Base-by-base conservation (phyloP, 2,888 invertebrate species). In the Coenonympha arcania region DNA sequence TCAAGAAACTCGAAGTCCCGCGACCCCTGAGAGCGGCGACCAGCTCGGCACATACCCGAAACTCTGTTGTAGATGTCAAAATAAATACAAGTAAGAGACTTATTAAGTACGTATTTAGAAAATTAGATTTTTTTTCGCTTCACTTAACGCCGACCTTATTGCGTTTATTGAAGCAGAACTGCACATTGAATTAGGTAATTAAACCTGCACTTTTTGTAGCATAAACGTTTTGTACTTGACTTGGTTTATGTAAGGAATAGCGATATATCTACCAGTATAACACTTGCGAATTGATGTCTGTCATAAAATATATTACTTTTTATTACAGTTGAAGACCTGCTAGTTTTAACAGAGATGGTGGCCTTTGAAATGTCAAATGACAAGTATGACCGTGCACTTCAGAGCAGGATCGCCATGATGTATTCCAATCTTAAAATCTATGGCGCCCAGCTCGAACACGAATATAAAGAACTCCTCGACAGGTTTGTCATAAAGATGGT, bases 401-500 rank as follows among this genome's bases (percentile, higher is more conserved):
- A 91, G 68, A 90, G 91, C 71, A 92, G 91, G 69, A 92, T 95
- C 68, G 88, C 91, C 50, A 90, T 91, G 65, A 89, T 95, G 87
- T 92, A 93, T 73, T 91, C 92, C 71, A 93, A 93, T 76, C 86
- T 95, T 58, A 94, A 94, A 76, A 89, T 92, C 33, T 91, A 91
- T 73, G 92, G 95, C 56, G 91, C 91, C 62, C 93, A 94, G 75
- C 87, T 95, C 67, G 95, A 95, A 87, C 88, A 91, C 61, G 87
- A 92, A 57, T 94, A 93, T 68, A 94, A 94, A 85, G 95, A 95
- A 77, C 93, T 94, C 69, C 86, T 95, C 62, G 95, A 95, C 81
- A 89, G 91, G 80, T 86, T 50, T 57, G 65, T 69, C 13, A 31
- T 15, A n/a, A n/a, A n/a, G n/a, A n/a, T n/a, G n/a, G n/a, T n/a